These are phyloP conservation scores for Drosophila repleta DNA, from an alignment of 1,140 invertebrate genomes.

Conservation along the genomic window DNA sequence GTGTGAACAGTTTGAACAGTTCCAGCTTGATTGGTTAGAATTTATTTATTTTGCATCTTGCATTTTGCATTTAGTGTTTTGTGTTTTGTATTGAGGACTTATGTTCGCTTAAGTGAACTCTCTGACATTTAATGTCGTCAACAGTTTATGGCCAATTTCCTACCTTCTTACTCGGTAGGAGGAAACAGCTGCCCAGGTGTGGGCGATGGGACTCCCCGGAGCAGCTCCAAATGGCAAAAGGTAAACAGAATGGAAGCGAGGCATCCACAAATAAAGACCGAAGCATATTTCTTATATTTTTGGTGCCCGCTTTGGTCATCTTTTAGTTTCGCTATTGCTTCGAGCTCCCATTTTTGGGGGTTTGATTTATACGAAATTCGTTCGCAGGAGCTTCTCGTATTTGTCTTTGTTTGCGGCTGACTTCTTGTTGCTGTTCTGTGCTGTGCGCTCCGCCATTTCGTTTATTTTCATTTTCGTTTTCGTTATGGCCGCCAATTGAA, in stretches of 20 bases:
- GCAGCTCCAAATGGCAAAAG: slow-evolving; percentile 29
- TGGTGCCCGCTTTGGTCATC: slow-evolving; percentile 1
- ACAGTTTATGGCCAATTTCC: slow-evolving; percentile 49
- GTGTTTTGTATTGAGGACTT: not conserved
- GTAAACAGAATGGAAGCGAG: slow-evolving; percentile 47
- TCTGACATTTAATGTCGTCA: slow-evolving; percentile 19
- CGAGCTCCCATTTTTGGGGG: slow-evolving; percentile 53
- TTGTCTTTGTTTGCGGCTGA: slow-evolving; percentile 66
- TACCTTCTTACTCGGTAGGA: slow-evolving; percentile 40
- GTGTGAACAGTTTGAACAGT: too few relatives aligned
- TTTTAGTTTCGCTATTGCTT: slow-evolving; percentile 13
- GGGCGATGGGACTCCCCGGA: not conserved
- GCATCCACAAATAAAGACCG: slow-evolving; percentile 47
- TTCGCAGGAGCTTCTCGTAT: slow-evolving; percentile 57
- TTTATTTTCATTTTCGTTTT: slow-evolving; percentile 38
- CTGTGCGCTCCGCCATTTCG: not conserved
- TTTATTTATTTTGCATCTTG: slow-evolving; percentile 23
- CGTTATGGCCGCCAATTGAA: slow-evolving; percentile 72
- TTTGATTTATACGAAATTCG: slow-evolving; percentile 71
- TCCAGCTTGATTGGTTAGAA: slow-evolving; percentile 10
- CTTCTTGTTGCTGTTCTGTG: slow-evolving; percentile 29
- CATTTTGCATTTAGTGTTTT: not conserved
- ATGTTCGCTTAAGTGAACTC: slow-evolving; percentile 4
- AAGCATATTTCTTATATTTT: slow-evolving; percentile 48
- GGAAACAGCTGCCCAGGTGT: slow-evolving; percentile 17